Conservation (phyloP, 35 echinoderm and acorn worm genomes). For the Ptychodera flava region DNA sequence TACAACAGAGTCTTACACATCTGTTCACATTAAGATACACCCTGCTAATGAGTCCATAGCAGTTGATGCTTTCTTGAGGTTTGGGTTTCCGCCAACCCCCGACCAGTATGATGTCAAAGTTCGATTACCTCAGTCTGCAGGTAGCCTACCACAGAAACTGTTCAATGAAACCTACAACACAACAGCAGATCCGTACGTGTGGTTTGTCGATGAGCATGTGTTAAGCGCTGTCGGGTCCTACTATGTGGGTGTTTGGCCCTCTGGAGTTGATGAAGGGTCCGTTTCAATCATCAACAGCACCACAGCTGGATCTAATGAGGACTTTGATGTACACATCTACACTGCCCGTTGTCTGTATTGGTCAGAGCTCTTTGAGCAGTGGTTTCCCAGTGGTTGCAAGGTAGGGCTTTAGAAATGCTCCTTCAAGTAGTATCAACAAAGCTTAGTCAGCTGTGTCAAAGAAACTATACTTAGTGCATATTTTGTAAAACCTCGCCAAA, state of each 20-base stretch:
- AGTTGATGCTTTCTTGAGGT: slow-evolving; percentile 49
- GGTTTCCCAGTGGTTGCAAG: slow-evolving; percentile 76
- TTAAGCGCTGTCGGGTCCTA: slow-evolving; percentile 58
- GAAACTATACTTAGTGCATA: background rate
- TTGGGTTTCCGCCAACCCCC: slow-evolving; percentile 53
- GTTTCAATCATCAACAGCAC: slow-evolving; percentile 5
- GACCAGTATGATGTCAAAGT: slow-evolving; percentile 42
- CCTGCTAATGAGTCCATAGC: background rate
- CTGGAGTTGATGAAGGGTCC: background rate
- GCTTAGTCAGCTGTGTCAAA: background rate
- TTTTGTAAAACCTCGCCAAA: background rate
- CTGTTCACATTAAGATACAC: slow-evolving; percentile 63
- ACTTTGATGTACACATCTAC: slow-evolving; percentile 62
- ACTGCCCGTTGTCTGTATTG: slow-evolving; percentile 69
- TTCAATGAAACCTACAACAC: slow-evolving; percentile 45
- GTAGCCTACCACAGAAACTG: slow-evolving; percentile 16
- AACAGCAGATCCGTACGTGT: slow-evolving; percentile 64
- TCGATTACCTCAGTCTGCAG: slow-evolving; percentile 25
- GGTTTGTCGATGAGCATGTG: slow-evolving; percentile 58
- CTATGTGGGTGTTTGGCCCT: slow-evolving; percentile 40
- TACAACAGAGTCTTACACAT: slow-evolving; percentile 45
- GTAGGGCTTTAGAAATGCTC: slow-evolving; percentile 4
- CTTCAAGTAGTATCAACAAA: background rate
- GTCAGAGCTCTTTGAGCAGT: slow-evolving; percentile 52
- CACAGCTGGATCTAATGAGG: slow-evolving; percentile 12